Percentiles rank a stretch among this genome's conserved stretches.
These are phyloP conservation scores for Thunnus thynnus DNA, from an alignment of 2,113 vertebrate genomes.

Conservation along the genomic window DNA sequence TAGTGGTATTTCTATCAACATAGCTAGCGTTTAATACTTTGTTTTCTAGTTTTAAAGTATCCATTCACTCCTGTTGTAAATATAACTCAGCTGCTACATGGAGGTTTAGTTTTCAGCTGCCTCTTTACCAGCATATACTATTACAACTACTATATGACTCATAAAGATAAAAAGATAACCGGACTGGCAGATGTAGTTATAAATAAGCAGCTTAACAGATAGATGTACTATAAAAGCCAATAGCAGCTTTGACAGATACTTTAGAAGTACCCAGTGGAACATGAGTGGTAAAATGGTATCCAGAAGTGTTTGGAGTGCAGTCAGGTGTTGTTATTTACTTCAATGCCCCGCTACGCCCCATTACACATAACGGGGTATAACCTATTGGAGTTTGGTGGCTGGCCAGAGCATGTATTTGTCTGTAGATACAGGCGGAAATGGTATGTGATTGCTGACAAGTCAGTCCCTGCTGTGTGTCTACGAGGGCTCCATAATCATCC, in stretches of 20 bases:
- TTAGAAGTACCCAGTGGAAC: background rate
- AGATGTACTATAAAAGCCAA: background rate
- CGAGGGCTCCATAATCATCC: slow-evolving; percentile 13
- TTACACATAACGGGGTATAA: slow-evolving; percentile 48
- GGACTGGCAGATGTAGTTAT: background rate
- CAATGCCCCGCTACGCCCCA: slow-evolving; percentile 35
- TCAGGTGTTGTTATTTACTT: slow-evolving; percentile 52
- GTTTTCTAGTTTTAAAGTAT: too few species aligned
- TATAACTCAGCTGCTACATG: too few species aligned
- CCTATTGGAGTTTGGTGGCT: slow-evolving; percentile 29
- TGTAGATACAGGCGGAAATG: slow-evolving; percentile 12
- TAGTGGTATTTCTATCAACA: too few species aligned
- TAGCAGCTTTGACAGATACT: slow-evolving; percentile 5
- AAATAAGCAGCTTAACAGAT: background rate
- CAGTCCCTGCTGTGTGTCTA: background rate
- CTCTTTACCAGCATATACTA: too few species aligned
- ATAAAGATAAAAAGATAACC: background rate
- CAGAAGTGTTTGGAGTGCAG: slow-evolving; percentile 43
- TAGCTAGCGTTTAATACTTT: too few species aligned
- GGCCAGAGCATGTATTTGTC: slow-evolving; percentile 44
- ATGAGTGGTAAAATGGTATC: slow-evolving; percentile 12
- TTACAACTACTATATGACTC: too few species aligned
- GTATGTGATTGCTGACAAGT: slow-evolving; percentile 11
- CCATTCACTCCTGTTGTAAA: too few species aligned
- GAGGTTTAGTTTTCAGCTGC: too few species aligned